These are phyloP conservation scores for Diarsia rubi DNA, from an alignment of 2,888 invertebrate genomes.

Conservation along the genomic window DNA sequence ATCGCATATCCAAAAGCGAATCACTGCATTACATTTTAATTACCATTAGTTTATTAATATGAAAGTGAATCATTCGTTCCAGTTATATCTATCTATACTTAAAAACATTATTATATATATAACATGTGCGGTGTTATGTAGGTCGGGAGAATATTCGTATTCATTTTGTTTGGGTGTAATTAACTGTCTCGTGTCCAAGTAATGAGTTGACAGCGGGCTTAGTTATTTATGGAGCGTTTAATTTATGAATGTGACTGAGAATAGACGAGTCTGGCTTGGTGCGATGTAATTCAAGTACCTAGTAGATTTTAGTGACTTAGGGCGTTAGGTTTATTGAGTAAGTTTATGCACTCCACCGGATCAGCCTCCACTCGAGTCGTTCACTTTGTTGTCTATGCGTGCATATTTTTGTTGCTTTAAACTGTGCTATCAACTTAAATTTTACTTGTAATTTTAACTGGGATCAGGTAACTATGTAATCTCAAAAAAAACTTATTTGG, in stretches of 20 bases:
- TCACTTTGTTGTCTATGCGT: background rate
- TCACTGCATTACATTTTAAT: constrained; percentile 1
- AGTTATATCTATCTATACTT: constrained; percentile 18
- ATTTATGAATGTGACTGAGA: constrained; percentile 19
- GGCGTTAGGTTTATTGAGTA: background rate
- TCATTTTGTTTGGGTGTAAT: constrained; percentile 55
- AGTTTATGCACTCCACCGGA: background rate
- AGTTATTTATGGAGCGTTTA: constrained; percentile 10
- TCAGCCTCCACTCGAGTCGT: background rate
- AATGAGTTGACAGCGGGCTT: constrained; percentile 24
- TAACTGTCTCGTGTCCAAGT: constrained; percentile 42
- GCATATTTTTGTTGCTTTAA: background rate
- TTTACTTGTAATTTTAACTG: background rate
- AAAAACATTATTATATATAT: background rate
- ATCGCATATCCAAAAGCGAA: constrained; percentile 17
- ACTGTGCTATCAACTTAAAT: background rate
- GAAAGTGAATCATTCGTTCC: constrained; percentile 40
- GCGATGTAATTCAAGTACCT: background rate
- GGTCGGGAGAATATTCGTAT: constrained; percentile 58
- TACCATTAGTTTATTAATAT: constrained; percentile 29
- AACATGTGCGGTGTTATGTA: constrained; percentile 31
- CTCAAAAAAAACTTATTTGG: background rate
- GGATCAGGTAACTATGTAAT: background rate
- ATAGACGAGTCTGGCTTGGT: background rate
- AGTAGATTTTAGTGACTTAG: background rate